These are phyloP conservation scores for Dynastes maya DNA, from an alignment of 2,888 invertebrate genomes.

Conservation along the genomic window DNA sequence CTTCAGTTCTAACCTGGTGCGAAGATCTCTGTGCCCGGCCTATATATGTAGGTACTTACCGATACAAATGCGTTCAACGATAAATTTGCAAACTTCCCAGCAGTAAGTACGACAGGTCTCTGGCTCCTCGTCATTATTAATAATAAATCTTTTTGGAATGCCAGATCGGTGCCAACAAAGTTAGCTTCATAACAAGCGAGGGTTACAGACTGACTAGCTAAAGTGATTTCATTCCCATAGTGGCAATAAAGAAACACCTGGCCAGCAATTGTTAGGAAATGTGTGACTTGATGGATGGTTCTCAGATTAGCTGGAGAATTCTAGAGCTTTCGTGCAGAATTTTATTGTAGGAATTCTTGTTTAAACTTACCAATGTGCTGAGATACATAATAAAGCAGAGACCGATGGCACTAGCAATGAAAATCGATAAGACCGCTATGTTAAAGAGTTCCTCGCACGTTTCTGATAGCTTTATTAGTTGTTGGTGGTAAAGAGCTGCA, in stretches of 20 bases:
- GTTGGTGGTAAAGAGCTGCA: slow-evolving; percentile 3
- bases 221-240: background rate
- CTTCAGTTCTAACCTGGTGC: no score
- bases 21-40: no score
- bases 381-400: slow-evolving; percentile 8
- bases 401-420: background rate
- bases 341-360: background rate
- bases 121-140: slow-evolving; percentile 25
- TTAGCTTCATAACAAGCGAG: slow-evolving; percentile 12
- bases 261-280: background rate
- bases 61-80: background rate
- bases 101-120: slow-evolving; percentile 10
- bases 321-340: background rate
- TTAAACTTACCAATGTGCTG: background rate
- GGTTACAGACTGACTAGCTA: background rate
- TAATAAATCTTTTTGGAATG: slow-evolving; percentile 8
- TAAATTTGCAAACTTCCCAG: slow-evolving; percentile 6
- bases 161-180: slow-evolving; percentile 4
- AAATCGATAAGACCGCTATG: background rate
- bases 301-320: background rate
- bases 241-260: slow-evolving; percentile 21
- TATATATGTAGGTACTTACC: background rate
- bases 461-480: slow-evolving; percentile 9
- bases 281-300: background rate
- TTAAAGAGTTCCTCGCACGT: slow-evolving; percentile 1